Base-by-base conservation (phyloP, 1,140 invertebrate species). In the Aporrectodea caliginosa region DNA sequence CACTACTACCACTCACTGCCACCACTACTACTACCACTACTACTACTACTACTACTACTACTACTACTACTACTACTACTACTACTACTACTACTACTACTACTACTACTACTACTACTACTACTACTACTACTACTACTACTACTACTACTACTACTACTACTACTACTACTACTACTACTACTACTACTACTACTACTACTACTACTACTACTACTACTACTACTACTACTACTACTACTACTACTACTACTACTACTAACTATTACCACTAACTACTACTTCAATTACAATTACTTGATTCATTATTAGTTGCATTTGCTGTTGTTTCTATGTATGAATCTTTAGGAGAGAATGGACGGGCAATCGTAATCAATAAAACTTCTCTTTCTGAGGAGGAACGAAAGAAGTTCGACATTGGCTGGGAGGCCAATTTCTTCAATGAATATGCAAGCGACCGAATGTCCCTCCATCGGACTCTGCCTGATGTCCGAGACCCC, bases 391-490 rank as follows among this genome's bases (percentile, higher is more conserved):
- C 91, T 78, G 91, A 91, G 0, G 94, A 96, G 78, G 92, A 94
- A 79, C 94, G 95, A 85, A 92, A 92, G 84, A 90, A 94, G 75
- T 94, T 97, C 2, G 93, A 96, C 80, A 92, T 94, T 81, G 96
- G 96, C 16, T 98, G 95, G 94, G 6, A 93, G 84, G 95, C 97
- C 84, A 98, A 98, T 88, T 96, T 96, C 2, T 98, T 98, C 88
- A 98, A 98, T 91, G 95, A 98, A 87, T 98, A 98, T 86, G 94
- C 92, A 78, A 97, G 95, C 85, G 96, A 98, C 89, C 90, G 97
- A 86, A 97, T 98, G 84, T 97, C 95, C 22, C 91, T 98, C 69
- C 93, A 95, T 85, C 91, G 97, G 82, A 92, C 91, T 58, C 90
- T 98, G 79, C 95, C 95, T 0, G 95, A 97, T 90, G 93, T 94